Conservation (phyloP, 2,113 vertebrate species). For the Syngnathoides biaculeatus region DNA sequence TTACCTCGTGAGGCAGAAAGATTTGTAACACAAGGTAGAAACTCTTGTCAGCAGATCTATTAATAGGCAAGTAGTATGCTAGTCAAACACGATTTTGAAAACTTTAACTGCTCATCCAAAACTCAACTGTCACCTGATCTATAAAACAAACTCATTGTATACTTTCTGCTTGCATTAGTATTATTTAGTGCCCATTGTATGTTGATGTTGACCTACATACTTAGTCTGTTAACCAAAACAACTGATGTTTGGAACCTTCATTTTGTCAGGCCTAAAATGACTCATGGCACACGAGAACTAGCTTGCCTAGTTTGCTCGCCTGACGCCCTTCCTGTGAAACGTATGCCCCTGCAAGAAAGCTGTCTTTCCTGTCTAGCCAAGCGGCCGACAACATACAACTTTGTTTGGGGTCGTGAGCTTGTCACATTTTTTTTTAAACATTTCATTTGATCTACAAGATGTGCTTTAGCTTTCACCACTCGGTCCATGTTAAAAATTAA, state of each 20-base stretch:
- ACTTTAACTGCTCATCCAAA: neutral
- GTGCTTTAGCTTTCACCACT: neutral
- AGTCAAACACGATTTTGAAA: neutral
- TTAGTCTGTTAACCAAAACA: conserved; percentile 10
- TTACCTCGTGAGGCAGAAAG: neutral
- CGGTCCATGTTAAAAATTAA: no score
- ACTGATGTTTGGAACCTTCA: conserved; percentile 6
- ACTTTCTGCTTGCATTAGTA: conserved; percentile 29
- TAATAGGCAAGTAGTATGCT: neutral
- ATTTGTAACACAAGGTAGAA: neutral
- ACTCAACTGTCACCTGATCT: conserved; percentile 2
- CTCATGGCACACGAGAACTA: conserved; percentile 49
- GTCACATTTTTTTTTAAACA: neutral
- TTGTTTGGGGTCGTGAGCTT: conserved; percentile 44
- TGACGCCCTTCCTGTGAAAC: conserved; percentile 16
- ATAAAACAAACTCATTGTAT: neutral
- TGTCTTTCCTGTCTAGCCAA: conserved; percentile 64
- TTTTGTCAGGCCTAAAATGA: conserved; percentile 29
- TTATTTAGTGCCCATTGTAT: conserved; percentile 1
- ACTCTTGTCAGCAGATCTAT: neutral
- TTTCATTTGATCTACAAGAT: neutral
- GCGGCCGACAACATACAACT: conserved; percentile 27
- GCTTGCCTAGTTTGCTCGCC: conserved; percentile 44
- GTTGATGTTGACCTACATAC: conserved; percentile 5
- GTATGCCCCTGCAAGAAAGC: conserved; percentile 27